Base-by-base conservation (phyloP, 23 tunicate genomes). In the Corella eumyota region DNA sequence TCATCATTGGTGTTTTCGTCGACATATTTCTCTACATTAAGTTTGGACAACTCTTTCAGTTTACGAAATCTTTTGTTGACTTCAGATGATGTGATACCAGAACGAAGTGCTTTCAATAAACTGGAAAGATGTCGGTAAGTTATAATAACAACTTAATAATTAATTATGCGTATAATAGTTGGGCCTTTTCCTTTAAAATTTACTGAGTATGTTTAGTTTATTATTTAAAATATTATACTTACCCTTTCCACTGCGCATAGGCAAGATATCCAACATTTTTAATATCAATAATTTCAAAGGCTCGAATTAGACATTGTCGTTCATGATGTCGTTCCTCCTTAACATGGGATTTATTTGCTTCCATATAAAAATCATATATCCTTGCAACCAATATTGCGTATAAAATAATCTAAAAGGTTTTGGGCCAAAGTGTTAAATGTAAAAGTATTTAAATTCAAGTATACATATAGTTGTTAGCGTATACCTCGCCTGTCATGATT, bases 351-450 rank as follows among this genome's bases (percentile, higher is more conserved):
- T 75, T 84, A 69, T 84, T 84, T 0, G 80, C 94, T 68, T 75
- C 60, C 2, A 70, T 73, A 59, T 84, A 84, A 34, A 75, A 75
- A 49, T 84, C 94, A 36, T 76, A 84, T 25, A 84, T 84, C 25
- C 63, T 59, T 2, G 94, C 94, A n/a, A 84, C 94, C 21, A 84
- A 74, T 21, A 84, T 69, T 17, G 85, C 94, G 34, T 84, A 84
- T 17, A 84, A 36, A 45, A 84, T 57, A 33, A 84, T 71, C 94
- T 84, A 62, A 48, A 58, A 64, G 34, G 13, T 19, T 24, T 54
- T n/a, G n/a, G n/a, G n/a, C n/a, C n/a, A n/a, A n/a, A n/a, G n/a
- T n/a, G n/a, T n/a, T n/a, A n/a, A n/a, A n/a, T n/a, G n/a, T n/a
- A n/a, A n/a, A n/a, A n/a, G n/a, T n/a, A n/a, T n/a, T n/a, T 22